A percentile compares a stretch with the other conserved stretches of the same genome.
phyloP scores from a whole-genome alignment of 2,113 vertebrate species.

The zebrafish (Danio rerio) region DNA sequence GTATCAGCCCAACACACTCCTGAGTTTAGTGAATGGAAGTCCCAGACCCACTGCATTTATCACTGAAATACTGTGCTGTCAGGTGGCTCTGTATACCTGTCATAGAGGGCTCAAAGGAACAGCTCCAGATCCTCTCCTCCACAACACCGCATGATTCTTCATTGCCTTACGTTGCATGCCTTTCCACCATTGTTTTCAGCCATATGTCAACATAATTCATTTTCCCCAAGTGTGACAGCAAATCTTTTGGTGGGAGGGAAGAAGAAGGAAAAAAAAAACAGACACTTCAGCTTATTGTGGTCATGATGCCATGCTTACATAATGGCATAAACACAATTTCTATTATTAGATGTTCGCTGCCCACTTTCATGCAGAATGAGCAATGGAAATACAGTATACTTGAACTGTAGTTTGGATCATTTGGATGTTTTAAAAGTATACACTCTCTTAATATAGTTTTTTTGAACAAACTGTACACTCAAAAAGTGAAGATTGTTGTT shows the following conservation, averaged over 20 bases:
- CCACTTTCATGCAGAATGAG: not conserved
- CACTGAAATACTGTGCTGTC: conserved; percentile 84
- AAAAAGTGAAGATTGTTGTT: too few species aligned
- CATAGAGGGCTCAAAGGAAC: conserved; percentile 80
- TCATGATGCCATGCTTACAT: conserved; percentile 68
- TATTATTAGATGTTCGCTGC: conserved; percentile 24
- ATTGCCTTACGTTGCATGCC: conserved; percentile 74
- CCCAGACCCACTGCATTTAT: conserved; percentile 83
- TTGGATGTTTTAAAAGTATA: not conserved
- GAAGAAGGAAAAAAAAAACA: not conserved
- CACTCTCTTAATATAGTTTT: too few species aligned
- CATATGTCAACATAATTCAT: conserved; percentile 81
- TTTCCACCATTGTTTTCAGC: conserved; percentile 75
- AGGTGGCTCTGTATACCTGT: conserved; percentile 80
- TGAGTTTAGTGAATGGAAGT: conserved; percentile 79
- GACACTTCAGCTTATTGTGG: conserved; percentile 57
- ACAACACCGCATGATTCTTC: conserved; percentile 80
- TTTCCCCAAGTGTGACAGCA: conserved; percentile 72
- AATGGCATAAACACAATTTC: conserved; percentile 48
- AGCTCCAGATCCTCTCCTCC: conserved; percentile 73
- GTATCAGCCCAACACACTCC: conserved; percentile 71
- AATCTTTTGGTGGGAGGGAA: conserved; percentile 31
- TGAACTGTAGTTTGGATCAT: not conserved
- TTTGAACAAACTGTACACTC: too few species aligned
- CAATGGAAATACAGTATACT: conserved; percentile 4